phyloP scores from a whole-genome alignment of 2,113 vertebrate genomes.

The Caracal caracal region DNA sequence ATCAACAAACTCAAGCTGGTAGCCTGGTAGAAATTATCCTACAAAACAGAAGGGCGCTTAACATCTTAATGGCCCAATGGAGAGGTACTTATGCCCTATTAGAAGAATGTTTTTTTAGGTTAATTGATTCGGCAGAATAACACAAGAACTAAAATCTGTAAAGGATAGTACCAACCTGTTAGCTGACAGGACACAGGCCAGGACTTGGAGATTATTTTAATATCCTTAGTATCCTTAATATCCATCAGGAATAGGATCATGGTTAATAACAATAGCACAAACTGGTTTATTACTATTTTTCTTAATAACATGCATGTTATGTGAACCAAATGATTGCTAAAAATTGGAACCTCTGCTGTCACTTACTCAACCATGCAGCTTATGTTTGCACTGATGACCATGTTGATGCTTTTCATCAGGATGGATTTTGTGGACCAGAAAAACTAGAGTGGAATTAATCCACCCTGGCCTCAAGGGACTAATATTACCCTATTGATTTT shows the following conservation, averaged over 20 bases:
- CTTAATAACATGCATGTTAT: neutral
- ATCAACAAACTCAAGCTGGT: neutral
- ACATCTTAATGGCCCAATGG: neutral
- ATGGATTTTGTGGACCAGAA: neutral
- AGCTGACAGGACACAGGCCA: neutral
- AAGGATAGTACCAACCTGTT: neutral
- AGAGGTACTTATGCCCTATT: neutral
- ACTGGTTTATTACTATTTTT: neutral
- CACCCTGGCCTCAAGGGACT: neutral
- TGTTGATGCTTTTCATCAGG: neutral
- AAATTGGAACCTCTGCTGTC: neutral
- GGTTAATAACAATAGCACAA: neutral
- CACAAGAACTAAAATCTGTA: neutral
- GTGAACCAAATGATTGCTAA: neutral
- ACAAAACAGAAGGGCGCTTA: neutral
- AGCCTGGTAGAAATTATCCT: neutral
- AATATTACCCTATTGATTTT: neutral
- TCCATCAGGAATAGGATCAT: neutral
- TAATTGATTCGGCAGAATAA: neutral
- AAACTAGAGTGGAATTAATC: neutral
- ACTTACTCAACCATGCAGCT: neutral
- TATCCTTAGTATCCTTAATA: neutral
- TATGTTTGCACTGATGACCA: neutral
- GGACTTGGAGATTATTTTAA: neutral
- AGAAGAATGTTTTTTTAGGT: neutral